Evolutionary conservation across 2,113 vertebrate species (phyloP).

Genomic region (Cyanoramphus novaezelandiae): DNA sequence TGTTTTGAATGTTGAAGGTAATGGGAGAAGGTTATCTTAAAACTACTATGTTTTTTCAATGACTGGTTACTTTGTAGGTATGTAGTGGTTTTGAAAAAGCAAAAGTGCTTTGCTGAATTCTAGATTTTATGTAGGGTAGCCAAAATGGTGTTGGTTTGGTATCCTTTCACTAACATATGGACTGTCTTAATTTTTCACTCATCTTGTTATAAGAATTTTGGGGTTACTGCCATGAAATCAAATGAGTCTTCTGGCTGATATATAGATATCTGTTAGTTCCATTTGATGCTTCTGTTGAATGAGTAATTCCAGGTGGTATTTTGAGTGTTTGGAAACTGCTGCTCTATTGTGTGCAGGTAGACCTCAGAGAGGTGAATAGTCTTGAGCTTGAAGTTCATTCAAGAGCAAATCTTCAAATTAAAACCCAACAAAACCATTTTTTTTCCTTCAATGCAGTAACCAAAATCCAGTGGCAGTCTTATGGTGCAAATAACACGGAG

Average conservation of each 20-base stretch:
- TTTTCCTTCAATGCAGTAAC: background rate
- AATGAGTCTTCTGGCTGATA: background rate
- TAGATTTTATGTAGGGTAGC: background rate
- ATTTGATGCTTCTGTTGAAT: background rate
- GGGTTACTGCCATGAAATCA: background rate
- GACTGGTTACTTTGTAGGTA: background rate
- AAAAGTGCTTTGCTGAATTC: background rate
- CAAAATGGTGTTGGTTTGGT: background rate
- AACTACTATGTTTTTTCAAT: background rate
- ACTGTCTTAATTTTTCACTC: background rate
- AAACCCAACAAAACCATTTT: background rate
- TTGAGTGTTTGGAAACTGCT: background rate
- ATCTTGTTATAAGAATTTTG: background rate
- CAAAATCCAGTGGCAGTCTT: background rate
- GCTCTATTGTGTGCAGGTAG: background rate
- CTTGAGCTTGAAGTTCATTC: background rate
- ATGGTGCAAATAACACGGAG: background rate
- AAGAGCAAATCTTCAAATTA: background rate
- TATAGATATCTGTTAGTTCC: background rate
- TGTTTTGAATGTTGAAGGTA: slow-evolving; percentile 82
- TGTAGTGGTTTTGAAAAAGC: background rate
- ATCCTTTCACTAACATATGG: background rate
- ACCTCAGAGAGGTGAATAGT: background rate
- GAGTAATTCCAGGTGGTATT: background rate
- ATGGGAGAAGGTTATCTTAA: background rate